Base-by-base conservation (phyloP, 2,113 vertebrate species). In the Anser cygnoides region DNA sequence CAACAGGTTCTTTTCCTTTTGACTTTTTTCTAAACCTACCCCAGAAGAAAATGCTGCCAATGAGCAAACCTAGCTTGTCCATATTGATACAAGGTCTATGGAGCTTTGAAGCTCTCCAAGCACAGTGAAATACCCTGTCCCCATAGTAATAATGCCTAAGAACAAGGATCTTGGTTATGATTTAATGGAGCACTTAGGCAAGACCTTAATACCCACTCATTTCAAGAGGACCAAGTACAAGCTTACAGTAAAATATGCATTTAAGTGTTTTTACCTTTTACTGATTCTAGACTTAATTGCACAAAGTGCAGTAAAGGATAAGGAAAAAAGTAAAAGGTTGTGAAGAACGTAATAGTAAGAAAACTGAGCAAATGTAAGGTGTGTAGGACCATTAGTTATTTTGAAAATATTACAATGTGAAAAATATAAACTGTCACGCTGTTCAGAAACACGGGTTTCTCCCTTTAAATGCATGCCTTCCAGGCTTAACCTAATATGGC, bases 401-500 rank as follows among this genome's bases (percentile, higher is more conserved):
- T 73, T 62, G 44, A 44, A 73, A 49, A 41, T 23, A 84, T 63
- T 81, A 15, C 39, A 28, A 14, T 2, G 4, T 44, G 25, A 81
- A 78, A 81, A 58, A 3, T 6, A 18, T 44, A 44, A 76, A 81
- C 18, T 94, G 90, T 79, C 58, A 54, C n/a, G 29, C 33, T 44
- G 61, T 7, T 89, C 77, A 87, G 70, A 78, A 94, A 41, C 11
- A 81, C 13, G 87, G 23, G 19, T 74, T 90, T 92, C 72, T 76
- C 35, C 44, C 65, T 90, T 68, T 41, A 92, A 81, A 68, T 41
- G 20, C 17, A 10, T 87, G 89, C 92, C 95, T 93, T 70, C 89
- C 70, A 58, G 92, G 95, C 89, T 95, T 76, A 79, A 91, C 84
- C 84, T 91, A 79, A 90, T 70, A 54, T 33, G 54, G 62, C 50